Percentiles rank a stretch among this genome's conserved stretches.
Evolutionary conservation across 1,140 invertebrate species (phyloP).

Genomic region (Thaumatotibia leucotreta): DNA sequence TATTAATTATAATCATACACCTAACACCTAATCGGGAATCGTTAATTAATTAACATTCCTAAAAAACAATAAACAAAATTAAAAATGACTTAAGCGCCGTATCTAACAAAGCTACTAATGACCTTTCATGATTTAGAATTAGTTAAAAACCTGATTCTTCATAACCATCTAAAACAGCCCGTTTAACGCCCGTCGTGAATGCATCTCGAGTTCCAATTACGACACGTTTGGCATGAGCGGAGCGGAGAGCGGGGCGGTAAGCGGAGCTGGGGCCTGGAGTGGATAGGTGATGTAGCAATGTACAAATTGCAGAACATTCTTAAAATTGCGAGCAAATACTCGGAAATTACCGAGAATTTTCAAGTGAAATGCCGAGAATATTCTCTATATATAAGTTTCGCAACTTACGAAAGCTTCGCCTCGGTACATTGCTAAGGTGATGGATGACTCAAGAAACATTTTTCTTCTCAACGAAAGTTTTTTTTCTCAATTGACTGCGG

Average conservation of each 20-base stretch:
- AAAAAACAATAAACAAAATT: not conserved
- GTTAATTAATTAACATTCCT: not conserved
- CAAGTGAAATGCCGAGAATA: too few relatives aligned
- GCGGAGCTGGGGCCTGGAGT: not conserved
- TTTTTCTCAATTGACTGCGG: too few relatives aligned
- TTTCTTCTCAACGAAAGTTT: too few relatives aligned
- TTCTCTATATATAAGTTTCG: too few relatives aligned
- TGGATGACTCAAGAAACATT: too few relatives aligned
- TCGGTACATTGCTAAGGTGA: too few relatives aligned
- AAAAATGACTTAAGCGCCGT: not conserved
- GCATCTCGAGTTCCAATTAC: slow-evolving; percentile 71
- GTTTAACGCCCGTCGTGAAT: slow-evolving; percentile 57
- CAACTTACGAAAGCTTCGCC: too few relatives aligned
- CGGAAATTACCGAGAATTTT: too few relatives aligned
- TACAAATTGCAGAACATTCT: too few relatives aligned
- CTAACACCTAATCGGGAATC: not conserved
- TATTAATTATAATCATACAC: not conserved
- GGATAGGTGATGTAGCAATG: slow-evolving; percentile 21
- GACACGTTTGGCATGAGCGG: slow-evolving; percentile 36
- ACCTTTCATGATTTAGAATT: not conserved
- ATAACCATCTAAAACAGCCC: slow-evolving; percentile 53
- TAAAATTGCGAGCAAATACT: too few relatives aligned
- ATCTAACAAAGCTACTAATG: not conserved
- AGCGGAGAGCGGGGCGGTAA: not conserved
- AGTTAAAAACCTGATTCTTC: not conserved